These are phyloP conservation scores for Aspidiotus destructor DNA, from an alignment of 2,888 invertebrate genomes.

Conservation along the genomic window DNA sequence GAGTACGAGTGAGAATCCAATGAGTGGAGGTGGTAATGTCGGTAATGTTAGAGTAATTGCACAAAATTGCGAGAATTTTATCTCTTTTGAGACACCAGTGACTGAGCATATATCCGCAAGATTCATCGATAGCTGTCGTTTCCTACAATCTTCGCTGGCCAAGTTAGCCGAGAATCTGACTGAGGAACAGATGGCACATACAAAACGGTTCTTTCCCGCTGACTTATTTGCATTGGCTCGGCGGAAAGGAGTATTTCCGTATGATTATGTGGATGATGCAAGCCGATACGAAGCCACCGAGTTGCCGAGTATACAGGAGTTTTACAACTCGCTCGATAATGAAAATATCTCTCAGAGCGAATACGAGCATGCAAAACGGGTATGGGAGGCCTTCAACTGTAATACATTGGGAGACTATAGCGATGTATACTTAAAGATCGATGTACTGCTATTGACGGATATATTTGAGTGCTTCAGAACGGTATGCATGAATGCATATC, in stretches of 20 bases:
- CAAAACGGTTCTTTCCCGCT: neutral
- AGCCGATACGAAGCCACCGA: neutral
- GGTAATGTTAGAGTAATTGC: no score
- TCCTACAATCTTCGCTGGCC: neutral
- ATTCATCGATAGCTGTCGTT: neutral
- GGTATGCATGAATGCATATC: neutral
- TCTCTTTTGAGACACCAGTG: neutral
- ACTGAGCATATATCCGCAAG: neutral
- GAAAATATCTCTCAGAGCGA: constrained; percentile 12
- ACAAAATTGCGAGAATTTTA: no score
- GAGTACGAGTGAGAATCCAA: neutral
- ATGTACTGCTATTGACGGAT: constrained; percentile 7
- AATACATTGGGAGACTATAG: neutral
- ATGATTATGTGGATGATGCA: constrained; percentile 9
- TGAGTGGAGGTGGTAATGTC: neutral
- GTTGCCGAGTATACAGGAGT: neutral
- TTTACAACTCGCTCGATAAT: constrained; percentile 34
- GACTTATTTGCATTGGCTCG: neutral
- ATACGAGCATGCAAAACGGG: neutral
- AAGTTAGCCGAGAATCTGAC: neutral
- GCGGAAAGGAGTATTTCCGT: constrained; percentile 3
- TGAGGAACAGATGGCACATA: neutral
- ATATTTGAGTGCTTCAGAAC: constrained; percentile 5
- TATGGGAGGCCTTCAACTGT: constrained; percentile 1
- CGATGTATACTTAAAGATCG: neutral